Percentiles rank a stretch among this genome's conserved stretches.
Evolutionary conservation across 2,888 invertebrate genomes (phyloP).

Genomic region (Dascillus cervinus): DNA sequence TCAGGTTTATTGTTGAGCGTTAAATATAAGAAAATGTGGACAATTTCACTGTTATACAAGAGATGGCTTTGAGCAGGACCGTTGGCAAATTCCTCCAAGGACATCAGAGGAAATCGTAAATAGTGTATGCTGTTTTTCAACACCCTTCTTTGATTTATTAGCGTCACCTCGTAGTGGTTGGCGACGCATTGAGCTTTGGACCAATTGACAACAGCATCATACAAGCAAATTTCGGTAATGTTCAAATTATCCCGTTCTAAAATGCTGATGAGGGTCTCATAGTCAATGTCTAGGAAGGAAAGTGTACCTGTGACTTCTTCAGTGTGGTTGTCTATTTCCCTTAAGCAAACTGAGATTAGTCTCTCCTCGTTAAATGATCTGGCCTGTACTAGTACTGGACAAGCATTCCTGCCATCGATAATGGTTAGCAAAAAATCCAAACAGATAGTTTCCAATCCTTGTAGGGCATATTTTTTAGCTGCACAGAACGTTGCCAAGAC

Average conservation of each 20-base stretch:
- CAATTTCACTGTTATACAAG: constrained; percentile 67
- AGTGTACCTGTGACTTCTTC: constrained; percentile 72
- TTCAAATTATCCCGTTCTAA: constrained; percentile 70
- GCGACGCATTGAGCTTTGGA: constrained; percentile 67
- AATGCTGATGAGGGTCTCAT: constrained; percentile 68
- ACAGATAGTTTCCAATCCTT: constrained; percentile 73
- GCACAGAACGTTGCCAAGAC: constrained; percentile 83
- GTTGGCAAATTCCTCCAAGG: constrained; percentile 75
- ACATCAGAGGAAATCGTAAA: constrained; percentile 77
- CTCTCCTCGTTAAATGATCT: constrained; percentile 77
- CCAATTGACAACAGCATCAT: constrained; percentile 66
- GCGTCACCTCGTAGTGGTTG: constrained; percentile 54
- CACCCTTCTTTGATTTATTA: constrained; percentile 61
- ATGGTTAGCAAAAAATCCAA: constrained; percentile 70
- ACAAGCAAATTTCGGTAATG: constrained; percentile 71
- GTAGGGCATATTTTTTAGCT: constrained; percentile 81
- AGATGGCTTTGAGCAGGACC: constrained; percentile 69
- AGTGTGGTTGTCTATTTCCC: constrained; percentile 78
- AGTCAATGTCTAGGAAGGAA: constrained; percentile 74
- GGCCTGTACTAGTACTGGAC: constrained; percentile 70
- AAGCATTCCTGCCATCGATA: constrained; percentile 75
- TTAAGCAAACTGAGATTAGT: constrained; percentile 70
- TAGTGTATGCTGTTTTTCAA: constrained; percentile 63
- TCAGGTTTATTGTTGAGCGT: constrained; percentile 70
- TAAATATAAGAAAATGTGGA: constrained; percentile 63